Evolutionary conservation across 2,113 vertebrate genomes (phyloP), one percentile per base, ranked within the genome.

Genomic region (Oryzias woworae): DNA sequence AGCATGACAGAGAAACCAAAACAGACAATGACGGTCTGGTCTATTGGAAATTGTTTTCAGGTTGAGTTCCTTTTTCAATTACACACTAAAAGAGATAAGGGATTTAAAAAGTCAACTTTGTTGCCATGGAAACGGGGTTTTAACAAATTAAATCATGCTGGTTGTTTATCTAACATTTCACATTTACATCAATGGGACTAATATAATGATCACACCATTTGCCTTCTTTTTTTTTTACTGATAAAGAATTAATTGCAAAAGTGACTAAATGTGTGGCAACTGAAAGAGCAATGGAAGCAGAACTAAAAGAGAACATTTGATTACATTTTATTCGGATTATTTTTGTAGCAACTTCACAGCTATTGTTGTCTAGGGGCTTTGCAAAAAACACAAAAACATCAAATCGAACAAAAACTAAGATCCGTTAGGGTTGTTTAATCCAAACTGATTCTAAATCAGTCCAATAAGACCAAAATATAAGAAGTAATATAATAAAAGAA

Each of bases 1-100:
- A 3, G 48, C 57, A 42, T n/a, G 13, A 59, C 65, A 28, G 45
- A 58, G 69, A 80, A 88, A 86, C 58, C 58, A 44, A 55, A 80
- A 53, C 77, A 77, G 85, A 86, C 85, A 86, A 79, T 80, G 81
- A 77, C 73, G 69, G 53, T 48, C 69, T 50, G 77, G 51, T 71
- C 49, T 55, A 58, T 18, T 62, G 62, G 72, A 75, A 69, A 66
- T 44, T 45, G 56, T 62, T 76, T 46, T 26, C 44, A 61, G 68
- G 69, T 73, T 53, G 73, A 68, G 41, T 76, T 72, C 72, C 36
- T 71, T 76, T 76, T 61, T 62, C 69, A 65, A 67, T 75, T 78
- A 72, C 68, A 66, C 26, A 28, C 28, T 24, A 66, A 70, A 52
- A 65, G 3, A n/a, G 52, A 54, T 71, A 59, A 52, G 45, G 24